Evolutionary conservation across 2,797 vertebrate genomes (phyloP), one percentile per base, ranked within the genome.

Genomic region (Euphonia xanthogaster): DNA sequence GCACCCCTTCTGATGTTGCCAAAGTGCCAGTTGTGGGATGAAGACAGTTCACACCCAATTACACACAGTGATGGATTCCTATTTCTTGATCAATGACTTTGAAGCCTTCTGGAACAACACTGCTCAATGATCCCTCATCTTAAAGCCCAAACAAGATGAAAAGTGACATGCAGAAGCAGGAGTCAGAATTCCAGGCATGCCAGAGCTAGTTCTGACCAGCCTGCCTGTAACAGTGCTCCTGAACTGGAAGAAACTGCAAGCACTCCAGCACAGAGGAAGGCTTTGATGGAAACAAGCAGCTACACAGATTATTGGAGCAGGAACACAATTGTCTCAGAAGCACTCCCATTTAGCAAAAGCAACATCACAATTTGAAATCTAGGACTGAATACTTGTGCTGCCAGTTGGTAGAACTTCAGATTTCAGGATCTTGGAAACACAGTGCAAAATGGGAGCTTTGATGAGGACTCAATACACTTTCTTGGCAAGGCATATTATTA

Each of bases 21-120:
- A 73, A 86, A 81, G 51, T 78, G 58, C 68, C 28, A 62, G 19
- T 7, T 81, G 83, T 79, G 88, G 86, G 70, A 72, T 62, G 83
- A 48, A 72, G 86, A 57, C 70, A 76, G 66, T 42, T 94, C 86
- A 92, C 88, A 75, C 70, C 55, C 77, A 92, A 74, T 95, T 89
- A 71, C 65, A 91, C 77, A 15, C 28, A 18, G 14, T 68, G 86
- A 89, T 77, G 70, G 75, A 93, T 82, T 91, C 40, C 2, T 80
- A 33, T 77, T 93, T 77, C 86, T 87, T 71, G 39, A 85, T 90
- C 93, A 71, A 74, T 85, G 74, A 63, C 50, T 87, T 70, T 40
- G 72, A 93, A 87, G 16, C 57, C 55, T 84, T 82, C 63, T 91
- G 74, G 42, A 92, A 72, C 55, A 84, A 30, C 39, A 48, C 4